Evolutionary conservation across 2,113 vertebrate genomes (phyloP).

Genomic region (Oreochromis tanganicae): DNA sequence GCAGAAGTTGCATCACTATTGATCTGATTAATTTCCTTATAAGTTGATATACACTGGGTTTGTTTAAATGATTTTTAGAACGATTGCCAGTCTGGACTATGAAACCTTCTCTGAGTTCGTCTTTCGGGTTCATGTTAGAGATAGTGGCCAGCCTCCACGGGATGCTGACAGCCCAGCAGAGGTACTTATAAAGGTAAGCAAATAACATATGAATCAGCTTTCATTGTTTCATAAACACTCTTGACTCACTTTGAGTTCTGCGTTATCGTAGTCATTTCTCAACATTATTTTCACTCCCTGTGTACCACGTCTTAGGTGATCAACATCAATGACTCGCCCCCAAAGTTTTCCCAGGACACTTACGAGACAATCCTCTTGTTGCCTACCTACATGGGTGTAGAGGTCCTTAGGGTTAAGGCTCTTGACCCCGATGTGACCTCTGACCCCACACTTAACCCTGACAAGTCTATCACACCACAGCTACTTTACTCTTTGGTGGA

Average conservation of each 20-base stretch:
- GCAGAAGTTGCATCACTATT: not conserved
- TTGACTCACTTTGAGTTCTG: not conserved
- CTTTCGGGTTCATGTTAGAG: conserved; percentile 89
- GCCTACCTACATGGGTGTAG: conserved; percentile 87
- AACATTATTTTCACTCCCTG: not conserved
- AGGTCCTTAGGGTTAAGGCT: conserved; percentile 85
- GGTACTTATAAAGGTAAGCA: conserved; percentile 78
- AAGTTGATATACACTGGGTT: not conserved
- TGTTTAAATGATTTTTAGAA: conserved; percentile 47
- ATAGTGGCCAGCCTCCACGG: conserved; percentile 85
- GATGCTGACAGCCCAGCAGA: conserved; percentile 85
- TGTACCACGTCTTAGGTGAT: conserved; percentile 62
- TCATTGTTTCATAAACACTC: not conserved
- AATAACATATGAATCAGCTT: not conserved
- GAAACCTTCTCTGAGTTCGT: conserved; percentile 86
- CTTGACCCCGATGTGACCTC: conserved; percentile 83
- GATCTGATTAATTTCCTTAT: not conserved
- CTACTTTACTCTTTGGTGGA: conserved; percentile 84
- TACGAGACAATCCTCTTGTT: conserved; percentile 89
- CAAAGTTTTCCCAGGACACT: conserved; percentile 84
- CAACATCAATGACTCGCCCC: conserved; percentile 94
- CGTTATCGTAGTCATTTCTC: not conserved
- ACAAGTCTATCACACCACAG: conserved; percentile 73
- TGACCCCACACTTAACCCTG: conserved; percentile 78
- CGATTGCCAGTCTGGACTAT: conserved; percentile 86